These are phyloP conservation scores for Thamnophis elegans DNA, from an alignment of 2,797 vertebrate genomes.

Conservation along the genomic window DNA sequence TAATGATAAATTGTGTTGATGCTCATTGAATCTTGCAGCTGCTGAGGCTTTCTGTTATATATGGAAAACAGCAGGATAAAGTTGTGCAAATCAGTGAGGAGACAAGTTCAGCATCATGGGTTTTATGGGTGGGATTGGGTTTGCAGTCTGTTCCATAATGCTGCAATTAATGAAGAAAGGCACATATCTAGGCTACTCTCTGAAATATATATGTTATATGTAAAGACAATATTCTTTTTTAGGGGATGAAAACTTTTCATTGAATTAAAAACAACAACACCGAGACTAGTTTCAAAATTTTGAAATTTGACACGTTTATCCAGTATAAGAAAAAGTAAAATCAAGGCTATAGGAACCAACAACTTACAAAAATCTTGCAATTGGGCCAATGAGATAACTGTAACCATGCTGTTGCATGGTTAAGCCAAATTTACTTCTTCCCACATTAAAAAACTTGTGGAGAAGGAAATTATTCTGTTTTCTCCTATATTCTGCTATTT, in stretches of 20 bases:
- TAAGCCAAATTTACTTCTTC: background rate
- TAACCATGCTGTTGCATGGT: background rate
- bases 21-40: background rate
- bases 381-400: background rate
- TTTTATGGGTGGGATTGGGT: background rate
- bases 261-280: background rate
- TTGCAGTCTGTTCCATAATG: background rate
- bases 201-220: background rate
- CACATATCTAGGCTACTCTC: background rate
- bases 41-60: background rate
- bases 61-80: background rate
- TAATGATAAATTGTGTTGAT: background rate
- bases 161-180: background rate
- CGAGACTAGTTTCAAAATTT: background rate
- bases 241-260: background rate
- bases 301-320: background rate
- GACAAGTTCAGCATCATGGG: background rate
- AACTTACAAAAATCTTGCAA: background rate
- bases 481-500: background rate
- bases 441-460: background rate
- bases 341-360: background rate
- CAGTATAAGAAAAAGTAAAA: background rate
- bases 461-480: background rate
- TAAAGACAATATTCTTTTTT: background rate
- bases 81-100: background rate